Percentiles rank a stretch among this genome's conserved stretches.
These are phyloP conservation scores for Coenobita brevimanus DNA, from an alignment of 1,140 invertebrate genomes.

Conservation along the genomic window DNA sequence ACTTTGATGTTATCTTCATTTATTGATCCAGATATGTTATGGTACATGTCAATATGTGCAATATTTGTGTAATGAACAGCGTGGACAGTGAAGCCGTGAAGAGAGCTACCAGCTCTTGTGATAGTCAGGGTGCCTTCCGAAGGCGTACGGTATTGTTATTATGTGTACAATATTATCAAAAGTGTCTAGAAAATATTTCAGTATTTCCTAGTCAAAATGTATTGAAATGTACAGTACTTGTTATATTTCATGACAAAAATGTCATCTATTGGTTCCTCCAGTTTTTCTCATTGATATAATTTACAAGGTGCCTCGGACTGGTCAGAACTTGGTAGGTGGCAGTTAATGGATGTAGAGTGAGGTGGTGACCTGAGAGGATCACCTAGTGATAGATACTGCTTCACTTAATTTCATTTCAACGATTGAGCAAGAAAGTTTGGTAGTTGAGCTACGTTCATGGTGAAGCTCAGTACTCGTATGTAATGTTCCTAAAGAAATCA, in stretches of 20 bases:
- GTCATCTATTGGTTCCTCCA: neutral
- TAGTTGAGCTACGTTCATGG: too few relatives aligned
- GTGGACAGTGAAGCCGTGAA: neutral
- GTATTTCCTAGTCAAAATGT: neutral
- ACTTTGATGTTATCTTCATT: conserved; percentile 15
- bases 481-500: too few relatives aligned
- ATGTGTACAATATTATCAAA: neutral
- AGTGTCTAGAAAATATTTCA: conserved; percentile 1
- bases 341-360: neutral
- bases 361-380: too few relatives aligned
- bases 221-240: neutral
- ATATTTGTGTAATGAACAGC: neutral
- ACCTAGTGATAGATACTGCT: too few relatives aligned
- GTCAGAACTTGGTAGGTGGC: neutral
- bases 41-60: conserved; percentile 5
- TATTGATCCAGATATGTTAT: neutral
- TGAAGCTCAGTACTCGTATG: too few relatives aligned
- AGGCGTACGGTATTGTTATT: conserved; percentile 1
- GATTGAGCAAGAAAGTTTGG: too few relatives aligned
- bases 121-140: conserved; percentile 50
- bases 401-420: too few relatives aligned
- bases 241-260: neutral
- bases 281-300: neutral
- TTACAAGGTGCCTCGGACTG: conserved; percentile 4
- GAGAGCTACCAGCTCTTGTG: conserved; percentile 36